These are phyloP conservation scores for Lasioglossum marginatum DNA, from an alignment of 2,888 invertebrate genomes.

Conservation along the genomic window DNA sequence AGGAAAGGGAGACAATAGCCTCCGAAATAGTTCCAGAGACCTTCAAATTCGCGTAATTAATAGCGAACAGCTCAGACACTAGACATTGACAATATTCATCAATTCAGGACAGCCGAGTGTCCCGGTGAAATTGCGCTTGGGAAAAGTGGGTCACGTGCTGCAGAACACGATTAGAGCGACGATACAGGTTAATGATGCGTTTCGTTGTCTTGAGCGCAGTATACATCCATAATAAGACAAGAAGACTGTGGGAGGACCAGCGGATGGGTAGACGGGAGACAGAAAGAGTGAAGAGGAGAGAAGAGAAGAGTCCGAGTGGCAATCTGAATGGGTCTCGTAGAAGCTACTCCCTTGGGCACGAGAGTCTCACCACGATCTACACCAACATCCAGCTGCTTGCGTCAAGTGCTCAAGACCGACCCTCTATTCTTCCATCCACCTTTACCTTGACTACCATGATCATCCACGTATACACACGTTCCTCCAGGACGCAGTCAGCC, in stretches of 20 bases:
- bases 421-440: slow-evolving; percentile 64
- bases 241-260: slow-evolving; percentile 18
- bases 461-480: slow-evolving; percentile 38
- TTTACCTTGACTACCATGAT: slow-evolving; percentile 32
- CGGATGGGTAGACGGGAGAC: slow-evolving; percentile 16
- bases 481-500: slow-evolving; percentile 21
- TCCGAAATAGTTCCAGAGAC: neutral
- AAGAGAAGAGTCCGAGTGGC: slow-evolving; percentile 65
- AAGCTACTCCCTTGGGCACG: slow-evolving; percentile 72
- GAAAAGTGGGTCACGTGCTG: slow-evolving; percentile 15
- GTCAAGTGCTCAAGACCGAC: slow-evolving; percentile 66
- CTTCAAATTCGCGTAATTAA: neutral
- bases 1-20: neutral
- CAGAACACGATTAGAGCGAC: slow-evolving; percentile 46
- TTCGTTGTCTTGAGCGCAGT: slow-evolving; percentile 60
- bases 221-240: slow-evolving; percentile 29
- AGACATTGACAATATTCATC: neutral
- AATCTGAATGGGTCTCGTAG: slow-evolving; percentile 75
- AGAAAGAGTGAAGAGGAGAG: neutral
- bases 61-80: neutral
- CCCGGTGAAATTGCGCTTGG: neutral
- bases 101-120: neutral
- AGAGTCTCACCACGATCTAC: slow-evolving; percentile 73
- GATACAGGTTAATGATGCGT: slow-evolving; percentile 63
- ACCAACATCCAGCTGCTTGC: slow-evolving; percentile 73